These are phyloP conservation scores for Fundulus diaphanus DNA, from an alignment of 2,797 vertebrate genomes.

Conservation along the genomic window DNA sequence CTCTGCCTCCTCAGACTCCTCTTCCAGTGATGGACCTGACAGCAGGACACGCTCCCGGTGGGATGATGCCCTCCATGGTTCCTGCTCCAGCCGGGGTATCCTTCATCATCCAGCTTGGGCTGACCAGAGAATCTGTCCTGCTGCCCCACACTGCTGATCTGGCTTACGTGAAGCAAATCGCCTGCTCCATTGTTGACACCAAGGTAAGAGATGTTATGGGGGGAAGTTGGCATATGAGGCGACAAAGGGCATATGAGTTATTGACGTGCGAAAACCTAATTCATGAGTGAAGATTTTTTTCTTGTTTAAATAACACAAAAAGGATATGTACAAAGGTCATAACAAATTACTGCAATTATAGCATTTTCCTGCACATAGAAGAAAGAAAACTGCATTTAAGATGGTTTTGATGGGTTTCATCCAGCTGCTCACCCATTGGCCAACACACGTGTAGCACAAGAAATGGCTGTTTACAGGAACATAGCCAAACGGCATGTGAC, in stretches of 20 bases:
- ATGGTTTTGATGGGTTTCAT: slow-evolving; percentile 14
- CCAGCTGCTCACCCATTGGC: slow-evolving; percentile 1
- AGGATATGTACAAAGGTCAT: background rate
- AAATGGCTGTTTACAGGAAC: slow-evolving; percentile 4
- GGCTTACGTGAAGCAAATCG: slow-evolving; percentile 90
- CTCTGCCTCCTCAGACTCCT: slow-evolving; percentile 37
- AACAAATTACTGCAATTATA: background rate
- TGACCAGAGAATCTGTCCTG: slow-evolving; percentile 89
- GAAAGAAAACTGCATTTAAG: background rate
- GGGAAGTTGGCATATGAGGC: slow-evolving; percentile 6
- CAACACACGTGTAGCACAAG: slow-evolving; percentile 1
- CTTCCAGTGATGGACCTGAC: slow-evolving; percentile 65
- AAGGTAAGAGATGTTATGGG: slow-evolving; percentile 80
- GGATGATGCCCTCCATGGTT: slow-evolving; percentile 52
- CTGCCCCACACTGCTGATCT: slow-evolving; percentile 85
- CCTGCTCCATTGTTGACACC: slow-evolving; percentile 93
- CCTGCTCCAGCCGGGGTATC: slow-evolving; percentile 82
- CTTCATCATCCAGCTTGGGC: slow-evolving; percentile 92
- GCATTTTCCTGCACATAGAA: background rate
- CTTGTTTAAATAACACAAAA: background rate
- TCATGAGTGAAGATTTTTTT: background rate
- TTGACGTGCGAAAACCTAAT: background rate
- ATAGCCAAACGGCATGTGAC: background rate
- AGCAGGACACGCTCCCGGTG: slow-evolving; percentile 52
- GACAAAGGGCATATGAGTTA: slow-evolving; percentile 7